Evolutionary conservation across 2,113 vertebrate species (phyloP).

Genomic region (Octodon degus): DNA sequence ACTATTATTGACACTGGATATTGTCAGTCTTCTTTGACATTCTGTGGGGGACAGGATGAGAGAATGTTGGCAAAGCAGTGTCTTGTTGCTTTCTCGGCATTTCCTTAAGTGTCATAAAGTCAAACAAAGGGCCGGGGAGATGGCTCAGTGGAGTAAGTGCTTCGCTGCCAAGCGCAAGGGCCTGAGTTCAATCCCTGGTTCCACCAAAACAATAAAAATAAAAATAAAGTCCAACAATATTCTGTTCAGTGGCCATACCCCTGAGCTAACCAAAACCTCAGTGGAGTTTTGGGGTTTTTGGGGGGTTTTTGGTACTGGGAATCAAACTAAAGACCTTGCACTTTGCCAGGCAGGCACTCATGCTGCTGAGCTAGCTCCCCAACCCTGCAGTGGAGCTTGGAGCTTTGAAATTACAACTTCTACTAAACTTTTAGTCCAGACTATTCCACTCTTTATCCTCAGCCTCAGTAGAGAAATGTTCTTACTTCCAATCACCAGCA

Average conservation of each 20-base stretch:
- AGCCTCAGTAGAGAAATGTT: not conserved
- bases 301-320: too few relatives aligned
- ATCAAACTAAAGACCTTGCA: too few relatives aligned
- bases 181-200: too few relatives aligned
- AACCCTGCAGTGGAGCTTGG: not conserved
- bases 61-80: not conserved
- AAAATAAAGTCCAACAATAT: not conserved
- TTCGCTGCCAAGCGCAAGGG: too few relatives aligned
- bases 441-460: not conserved
- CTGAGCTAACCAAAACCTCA: not conserved
- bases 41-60: not conserved
- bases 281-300: too few relatives aligned
- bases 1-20: not conserved
- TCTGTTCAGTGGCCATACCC: not conserved
- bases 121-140: not conserved
- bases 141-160: too few relatives aligned
- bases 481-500: constrained; percentile 16
- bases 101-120: constrained; percentile 15
- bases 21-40: not conserved
- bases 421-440: constrained; percentile 6
- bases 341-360: too few relatives aligned
- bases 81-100: not conserved
- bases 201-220: too few relatives aligned
- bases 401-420: constrained; percentile 17
- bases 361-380: too few relatives aligned